These are phyloP conservation scores for Thera obeliscata DNA, from an alignment of 2,888 invertebrate genomes.

Conservation along the genomic window DNA sequence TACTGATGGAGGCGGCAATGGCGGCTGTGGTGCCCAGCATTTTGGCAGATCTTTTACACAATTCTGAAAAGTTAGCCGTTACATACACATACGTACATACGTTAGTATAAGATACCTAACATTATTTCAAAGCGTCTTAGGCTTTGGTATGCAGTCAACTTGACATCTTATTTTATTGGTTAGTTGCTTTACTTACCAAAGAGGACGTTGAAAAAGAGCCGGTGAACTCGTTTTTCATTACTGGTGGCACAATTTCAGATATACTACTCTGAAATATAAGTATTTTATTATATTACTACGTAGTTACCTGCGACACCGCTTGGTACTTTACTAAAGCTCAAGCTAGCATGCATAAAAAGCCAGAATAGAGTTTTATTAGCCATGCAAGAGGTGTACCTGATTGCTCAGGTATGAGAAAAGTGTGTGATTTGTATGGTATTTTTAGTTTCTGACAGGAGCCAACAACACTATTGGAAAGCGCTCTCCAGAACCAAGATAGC, in stretches of 20 bases:
- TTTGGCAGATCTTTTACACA: background rate
- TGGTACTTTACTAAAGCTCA: too few relatives aligned
- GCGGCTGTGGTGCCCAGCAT: too few relatives aligned
- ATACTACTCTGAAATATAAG: conserved; percentile 11
- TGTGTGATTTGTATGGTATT: too few relatives aligned
- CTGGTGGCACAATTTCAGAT: background rate
- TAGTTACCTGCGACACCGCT: too few relatives aligned
- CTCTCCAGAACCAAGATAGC: too few relatives aligned
- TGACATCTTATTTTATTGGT: too few relatives aligned
- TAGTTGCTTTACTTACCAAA: background rate
- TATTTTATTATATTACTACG: background rate
- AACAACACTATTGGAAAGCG: too few relatives aligned
- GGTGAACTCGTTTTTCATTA: background rate
- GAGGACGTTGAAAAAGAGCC: background rate
- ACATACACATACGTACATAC: background rate
- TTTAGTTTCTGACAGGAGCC: too few relatives aligned
- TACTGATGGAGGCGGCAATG: background rate
- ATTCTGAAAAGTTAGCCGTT: conserved; percentile 2
- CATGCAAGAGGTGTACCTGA: too few relatives aligned
- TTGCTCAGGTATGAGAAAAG: background rate
- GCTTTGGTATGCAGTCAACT: background rate
- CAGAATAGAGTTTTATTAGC: too few relatives aligned
- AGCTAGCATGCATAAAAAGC: background rate
- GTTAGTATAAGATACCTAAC: background rate
- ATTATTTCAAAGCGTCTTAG: background rate